These are phyloP conservation scores for Odontamblyopus lacepedii DNA, from an alignment of 2,797 vertebrate species.

Conservation along the genomic window DNA sequence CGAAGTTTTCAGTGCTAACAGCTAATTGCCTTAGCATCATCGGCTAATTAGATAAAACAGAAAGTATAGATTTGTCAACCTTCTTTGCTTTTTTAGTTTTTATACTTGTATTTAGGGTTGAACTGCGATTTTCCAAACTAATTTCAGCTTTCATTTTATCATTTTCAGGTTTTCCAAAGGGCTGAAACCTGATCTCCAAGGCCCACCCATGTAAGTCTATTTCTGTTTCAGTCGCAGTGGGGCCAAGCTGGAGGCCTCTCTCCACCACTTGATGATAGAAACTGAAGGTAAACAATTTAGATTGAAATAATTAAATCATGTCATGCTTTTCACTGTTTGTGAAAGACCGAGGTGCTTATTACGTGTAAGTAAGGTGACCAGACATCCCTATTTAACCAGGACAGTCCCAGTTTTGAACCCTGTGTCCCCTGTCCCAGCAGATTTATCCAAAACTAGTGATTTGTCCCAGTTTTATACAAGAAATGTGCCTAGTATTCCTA, in stretches of 20 bases:
- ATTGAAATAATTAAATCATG: not conserved
- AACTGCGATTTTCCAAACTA: not conserved
- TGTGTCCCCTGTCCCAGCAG: no score
- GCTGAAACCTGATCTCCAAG: not conserved
- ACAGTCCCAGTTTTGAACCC: no score
- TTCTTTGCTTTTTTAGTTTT: no score
- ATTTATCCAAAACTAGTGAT: no score
- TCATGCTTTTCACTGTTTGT: not conserved
- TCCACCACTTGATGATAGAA: not conserved
- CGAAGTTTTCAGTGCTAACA: not conserved
- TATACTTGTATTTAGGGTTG: no score
- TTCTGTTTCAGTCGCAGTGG: not conserved
- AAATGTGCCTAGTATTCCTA: no score
- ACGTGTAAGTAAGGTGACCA: no score
- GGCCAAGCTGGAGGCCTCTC: not conserved
- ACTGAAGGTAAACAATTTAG: not conserved
- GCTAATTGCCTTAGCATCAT: not conserved
- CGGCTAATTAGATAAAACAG: not conserved
- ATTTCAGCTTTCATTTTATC: not conserved
- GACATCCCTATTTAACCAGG: no score
- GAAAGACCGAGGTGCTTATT: not conserved
- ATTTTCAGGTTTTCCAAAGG: slow-evolving; percentile 5
- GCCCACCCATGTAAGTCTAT: no score
- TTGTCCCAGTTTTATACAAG: no score
- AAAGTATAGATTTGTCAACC: not conserved